Base-by-base conservation (phyloP, 2,888 invertebrate species). In the Sphecodes monilicornis region DNA sequence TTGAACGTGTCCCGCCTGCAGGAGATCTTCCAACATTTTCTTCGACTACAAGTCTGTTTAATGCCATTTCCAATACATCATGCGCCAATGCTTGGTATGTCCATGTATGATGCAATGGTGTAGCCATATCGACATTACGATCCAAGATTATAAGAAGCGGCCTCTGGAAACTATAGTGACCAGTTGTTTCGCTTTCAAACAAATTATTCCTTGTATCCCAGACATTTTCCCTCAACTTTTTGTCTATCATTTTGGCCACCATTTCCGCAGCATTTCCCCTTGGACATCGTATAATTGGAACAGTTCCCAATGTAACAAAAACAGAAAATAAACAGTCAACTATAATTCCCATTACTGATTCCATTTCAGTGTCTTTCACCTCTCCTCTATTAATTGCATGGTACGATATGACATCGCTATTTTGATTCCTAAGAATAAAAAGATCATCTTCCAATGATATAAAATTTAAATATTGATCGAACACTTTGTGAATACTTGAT, bases 91-190 rank as follows among this genome's bases (percentile, higher is more conserved):
- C 99, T 95, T 99, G 99, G 95, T 99, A 99, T 0, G 99, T 99
- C 99, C 99, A 99, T 0, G 99, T 99, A 95, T 99, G 99, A 96
- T 99, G 99, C 84, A 99, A 95, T 39, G 99, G 99, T 66, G 99
- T 99, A 1, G 99, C 99, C 96, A 99, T 97, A 95, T 99, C 99
- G 88, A 99, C 96, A 95, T 98, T 99, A 84, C 99, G 96, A 95
- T 99, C 99, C 79, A 99, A 95, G 84, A 99, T 95, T 88, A 99
- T 97, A 50, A 99, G 95, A 91, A 99, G 96, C 0, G 99, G 99
- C 72, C 99, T 96, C 92, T 99, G 99, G 94, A 99, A 99, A 94
- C 98, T 98, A 80, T 94, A 95, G 77, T 97, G 97, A 26, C 96
- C 95, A 0, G 96, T 95, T 95, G 97, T 96, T 94, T 98, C 98